Base-by-base conservation (phyloP, 2,797 vertebrate species). In the Cyclura pinguis region DNA sequence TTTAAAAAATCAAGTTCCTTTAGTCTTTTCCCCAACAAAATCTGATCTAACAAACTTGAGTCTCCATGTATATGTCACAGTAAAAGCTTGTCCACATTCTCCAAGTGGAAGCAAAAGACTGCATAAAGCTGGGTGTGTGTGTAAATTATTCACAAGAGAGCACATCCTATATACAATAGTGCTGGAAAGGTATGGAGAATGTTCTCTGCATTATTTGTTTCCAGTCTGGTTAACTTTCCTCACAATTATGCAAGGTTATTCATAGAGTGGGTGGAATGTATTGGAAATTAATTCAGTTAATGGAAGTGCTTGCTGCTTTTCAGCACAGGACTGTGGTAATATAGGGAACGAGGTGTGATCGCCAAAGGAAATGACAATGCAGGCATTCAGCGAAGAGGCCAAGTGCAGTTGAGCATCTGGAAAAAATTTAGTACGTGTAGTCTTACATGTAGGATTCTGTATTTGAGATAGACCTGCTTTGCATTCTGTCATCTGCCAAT, bases 381-480 rank as follows among this genome's bases (percentile, higher is more conserved):
- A 76, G 86, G 88, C 84, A 64, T 85, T 0, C 91, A 93, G 94
- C 93, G 95, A 91, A 94, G 91, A 95, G 87, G 80, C 81, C 91
- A 91, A 52, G 0, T 92, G 91, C 78, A 92, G 82, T 24, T 2
- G 20, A 93, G 88, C 96, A 97, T 96, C 94, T 97, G 97, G 96
- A 96, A 95, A 82, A 47, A 87, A 95, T 96, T 94, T 89, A 47
- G 62, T 85, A 35, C 90, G 55, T 0, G 0, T 83, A 94, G 88
- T 92, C 91, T 93, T 52, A 74, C 0, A 78, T 89, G 92, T 89
- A 92, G 93, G 83, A 20, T 47, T 94, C 9, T 87, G 87, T 62
- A 93, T 85, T 92, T 90, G 91, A 88, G 96, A 90, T 93, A 95
- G 93, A 93, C 74, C 88, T 93, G 74, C 94, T 93, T 89, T 89